Evolutionary conservation across 2,797 vertebrate species (phyloP).

Genomic region (Rhodeus uyekii): DNA sequence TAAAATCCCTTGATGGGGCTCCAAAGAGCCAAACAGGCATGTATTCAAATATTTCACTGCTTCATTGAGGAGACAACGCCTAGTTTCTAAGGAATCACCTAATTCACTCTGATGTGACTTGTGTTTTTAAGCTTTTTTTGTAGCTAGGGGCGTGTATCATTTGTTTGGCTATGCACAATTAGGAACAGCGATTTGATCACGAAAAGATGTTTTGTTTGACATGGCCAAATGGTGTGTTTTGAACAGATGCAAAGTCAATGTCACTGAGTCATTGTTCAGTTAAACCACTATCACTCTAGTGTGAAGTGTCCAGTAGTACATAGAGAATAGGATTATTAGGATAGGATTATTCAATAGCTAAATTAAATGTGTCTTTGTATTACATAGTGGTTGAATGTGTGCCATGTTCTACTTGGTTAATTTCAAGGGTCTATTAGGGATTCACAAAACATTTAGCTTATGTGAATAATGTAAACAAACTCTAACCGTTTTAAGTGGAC

Average conservation of each 20-base stretch:
- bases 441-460: background rate
- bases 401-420: background rate
- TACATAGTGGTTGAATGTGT: background rate
- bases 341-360: conserved; percentile 41
- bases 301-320: conserved; percentile 18
- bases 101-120: conserved; percentile 44
- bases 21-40: conserved; percentile 6
- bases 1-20: conserved; percentile 29
- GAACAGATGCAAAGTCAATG: conserved; percentile 51
- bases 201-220: conserved; percentile 50
- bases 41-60: conserved; percentile 11
- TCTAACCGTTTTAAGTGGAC: background rate
- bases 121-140: conserved; percentile 36
- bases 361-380: conserved; percentile 25
- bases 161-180: conserved; percentile 39
- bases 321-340: conserved; percentile 24
- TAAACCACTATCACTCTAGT: conserved; percentile 27
- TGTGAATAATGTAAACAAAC: background rate
- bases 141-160: background rate
- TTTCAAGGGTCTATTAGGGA: background rate
- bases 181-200: conserved; percentile 49
- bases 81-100: conserved; percentile 25
- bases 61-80: conserved; percentile 16
- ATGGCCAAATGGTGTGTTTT: conserved; percentile 50
- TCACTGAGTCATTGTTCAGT: conserved; percentile 30